A percentile compares a stretch with the other conserved stretches of the same genome.
Conservation (phyloP, 2,113 vertebrate species). For the Cyprinodon brontotheroides region DNA sequence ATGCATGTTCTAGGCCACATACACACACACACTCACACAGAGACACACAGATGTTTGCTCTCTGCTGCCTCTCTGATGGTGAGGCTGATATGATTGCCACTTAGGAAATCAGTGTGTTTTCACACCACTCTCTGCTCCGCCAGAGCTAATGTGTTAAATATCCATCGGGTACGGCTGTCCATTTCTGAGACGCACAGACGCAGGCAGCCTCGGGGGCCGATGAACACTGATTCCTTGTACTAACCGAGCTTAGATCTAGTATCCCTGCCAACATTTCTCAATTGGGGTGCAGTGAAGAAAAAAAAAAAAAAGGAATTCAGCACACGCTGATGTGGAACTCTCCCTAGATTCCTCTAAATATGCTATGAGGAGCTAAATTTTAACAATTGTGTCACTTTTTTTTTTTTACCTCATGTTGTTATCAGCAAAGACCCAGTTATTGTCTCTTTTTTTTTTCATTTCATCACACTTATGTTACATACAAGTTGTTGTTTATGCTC, state of each 20-base stretch:
- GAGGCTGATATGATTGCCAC: constrained; percentile 78
- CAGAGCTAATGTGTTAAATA: constrained; percentile 80
- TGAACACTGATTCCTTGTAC: constrained; percentile 70
- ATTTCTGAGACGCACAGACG: constrained; percentile 61
- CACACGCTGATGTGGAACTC: constrained; percentile 48
- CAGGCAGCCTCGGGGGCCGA: constrained; percentile 61
- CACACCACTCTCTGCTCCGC: constrained; percentile 76
- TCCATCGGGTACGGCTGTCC: constrained; percentile 76
- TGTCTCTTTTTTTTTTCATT: constrained; percentile 3
- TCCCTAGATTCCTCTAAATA: constrained; percentile 51
- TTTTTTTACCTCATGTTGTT: constrained; percentile 18
- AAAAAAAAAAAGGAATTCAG: constrained; percentile 12
- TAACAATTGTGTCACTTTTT: constrained; percentile 17
- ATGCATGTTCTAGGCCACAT: constrained; percentile 21
- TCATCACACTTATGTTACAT: background rate
- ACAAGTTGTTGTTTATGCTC: constrained; percentile 29
- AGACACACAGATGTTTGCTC: constrained; percentile 74
- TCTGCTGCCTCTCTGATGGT: constrained; percentile 69
- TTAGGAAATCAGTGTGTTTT: constrained; percentile 81
- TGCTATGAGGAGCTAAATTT: constrained; percentile 40
- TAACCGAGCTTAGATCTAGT: constrained; percentile 61
- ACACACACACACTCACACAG: constrained; percentile 33
- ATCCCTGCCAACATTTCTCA: constrained; percentile 58
- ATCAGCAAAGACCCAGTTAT: constrained; percentile 11
- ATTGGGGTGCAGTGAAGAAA: constrained; percentile 61